A percentile compares a stretch with the other conserved stretches of the same genome.
Evolutionary conservation across 2,797 vertebrate genomes (phyloP).

Genomic region (Gymnodraco acuticeps): DNA sequence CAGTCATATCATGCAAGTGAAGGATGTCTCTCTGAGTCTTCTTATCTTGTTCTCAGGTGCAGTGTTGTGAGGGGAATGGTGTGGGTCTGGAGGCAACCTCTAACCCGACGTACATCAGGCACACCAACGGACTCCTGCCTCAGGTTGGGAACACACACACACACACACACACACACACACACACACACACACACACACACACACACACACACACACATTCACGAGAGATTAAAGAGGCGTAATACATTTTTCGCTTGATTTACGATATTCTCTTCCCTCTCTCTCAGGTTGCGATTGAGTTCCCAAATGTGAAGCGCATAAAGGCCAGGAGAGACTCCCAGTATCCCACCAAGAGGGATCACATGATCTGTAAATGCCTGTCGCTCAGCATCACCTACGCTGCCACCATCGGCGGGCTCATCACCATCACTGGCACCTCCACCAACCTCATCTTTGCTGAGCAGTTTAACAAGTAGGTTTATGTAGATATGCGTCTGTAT

Average conservation of each 20-base stretch:
- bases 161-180: constrained; percentile 7
- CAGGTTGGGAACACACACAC: constrained; percentile 69
- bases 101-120: constrained; percentile 53
- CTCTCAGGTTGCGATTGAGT: constrained; percentile 62
- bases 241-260: not conserved
- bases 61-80: constrained; percentile 68
- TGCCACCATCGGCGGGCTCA: constrained; percentile 95
- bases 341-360: constrained; percentile 93
- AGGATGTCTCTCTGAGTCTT: not conserved
- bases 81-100: constrained; percentile 53
- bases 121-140: constrained; percentile 82
- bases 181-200: not conserved
- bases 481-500: no score
- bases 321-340: constrained; percentile 78
- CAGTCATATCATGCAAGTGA: not conserved
- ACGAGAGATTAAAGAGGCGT: no score
- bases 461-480: constrained; percentile 94
- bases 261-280: not conserved
- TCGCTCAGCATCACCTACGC: constrained; percentile 96
- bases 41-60: constrained; percentile 27
- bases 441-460: constrained; percentile 98
- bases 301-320: constrained; percentile 76
- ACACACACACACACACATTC: constrained; percentile 1
- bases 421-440: constrained; percentile 97
- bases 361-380: constrained; percentile 98